A percentile compares a stretch with the other conserved stretches of the same genome.
Conservation (phyloP, 2,113 vertebrate genomes). For the Podiceps cristatus region DNA sequence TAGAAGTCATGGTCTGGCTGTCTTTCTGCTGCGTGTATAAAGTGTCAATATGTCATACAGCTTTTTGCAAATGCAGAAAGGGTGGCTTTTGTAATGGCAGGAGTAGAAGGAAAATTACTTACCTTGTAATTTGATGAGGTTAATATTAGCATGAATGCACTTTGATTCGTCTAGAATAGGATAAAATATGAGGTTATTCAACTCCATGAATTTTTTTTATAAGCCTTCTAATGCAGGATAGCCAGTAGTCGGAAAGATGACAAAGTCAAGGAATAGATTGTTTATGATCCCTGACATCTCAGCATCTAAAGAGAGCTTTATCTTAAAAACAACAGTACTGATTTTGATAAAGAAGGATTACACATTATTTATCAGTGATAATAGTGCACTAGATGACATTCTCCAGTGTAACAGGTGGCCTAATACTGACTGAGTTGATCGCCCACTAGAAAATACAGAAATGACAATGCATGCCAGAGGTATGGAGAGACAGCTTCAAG, state of each 20-base stretch:
- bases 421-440: not conserved
- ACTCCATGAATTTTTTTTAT: not conserved
- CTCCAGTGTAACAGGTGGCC: not conserved
- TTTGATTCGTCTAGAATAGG: slow-evolving; percentile 26
- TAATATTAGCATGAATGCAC: slow-evolving; percentile 35
- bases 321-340: not conserved
- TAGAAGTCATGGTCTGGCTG: slow-evolving; percentile 35
- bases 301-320: not conserved
- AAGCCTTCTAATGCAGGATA: not conserved
- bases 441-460: not conserved
- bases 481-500: not conserved
- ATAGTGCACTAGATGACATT: not conserved
- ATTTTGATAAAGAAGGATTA: not conserved
- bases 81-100: not conserved
- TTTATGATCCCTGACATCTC: slow-evolving; percentile 13
- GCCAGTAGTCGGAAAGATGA: not conserved
- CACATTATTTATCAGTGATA: not conserved
- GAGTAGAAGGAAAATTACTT: slow-evolving; percentile 38
- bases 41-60: not conserved
- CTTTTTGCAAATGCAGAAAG: slow-evolving; percentile 17
- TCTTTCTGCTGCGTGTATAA: slow-evolving; percentile 30
- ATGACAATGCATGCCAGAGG: not conserved
- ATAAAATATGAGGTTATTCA: slow-evolving; percentile 21
- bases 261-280: slow-evolving; percentile 29
- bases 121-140: slow-evolving; percentile 59